Conservation (phyloP, 2,113 vertebrate genomes). For the Lepus timidus region DNA sequence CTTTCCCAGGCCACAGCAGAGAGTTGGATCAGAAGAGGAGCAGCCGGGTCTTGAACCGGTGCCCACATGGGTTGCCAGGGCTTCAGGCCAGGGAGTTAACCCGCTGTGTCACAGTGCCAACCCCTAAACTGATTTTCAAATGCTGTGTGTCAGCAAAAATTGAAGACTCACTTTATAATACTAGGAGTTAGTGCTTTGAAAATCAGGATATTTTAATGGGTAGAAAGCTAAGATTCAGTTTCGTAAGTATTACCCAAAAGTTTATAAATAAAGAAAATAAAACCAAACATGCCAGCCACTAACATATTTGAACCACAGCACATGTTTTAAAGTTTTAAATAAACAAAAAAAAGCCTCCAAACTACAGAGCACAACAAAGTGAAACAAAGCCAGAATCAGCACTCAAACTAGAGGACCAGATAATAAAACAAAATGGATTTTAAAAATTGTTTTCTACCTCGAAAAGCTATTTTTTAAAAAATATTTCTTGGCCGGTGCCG, state of each 20-base stretch:
- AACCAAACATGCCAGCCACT: background rate
- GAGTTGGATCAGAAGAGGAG: too few relatives aligned
- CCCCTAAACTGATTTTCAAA: too few relatives aligned
- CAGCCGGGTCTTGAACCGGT: too few relatives aligned
- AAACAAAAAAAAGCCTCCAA: background rate
- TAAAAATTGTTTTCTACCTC: slow-evolving; percentile 51
- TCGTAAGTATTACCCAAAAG: background rate
- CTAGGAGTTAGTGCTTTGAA: slow-evolving; percentile 40
- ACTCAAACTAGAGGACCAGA: background rate
- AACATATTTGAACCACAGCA: background rate
- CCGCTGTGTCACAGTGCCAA: too few relatives aligned
- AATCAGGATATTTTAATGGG: slow-evolving; percentile 33
- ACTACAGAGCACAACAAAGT: background rate
- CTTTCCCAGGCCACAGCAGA: too few relatives aligned
- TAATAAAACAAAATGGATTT: slow-evolving; percentile 27
- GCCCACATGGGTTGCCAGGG: too few relatives aligned
- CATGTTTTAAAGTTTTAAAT: background rate
- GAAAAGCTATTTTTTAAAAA: background rate
- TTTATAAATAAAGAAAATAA: slow-evolving; percentile 50
- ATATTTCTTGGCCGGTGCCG: too few relatives aligned
- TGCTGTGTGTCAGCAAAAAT: too few relatives aligned
- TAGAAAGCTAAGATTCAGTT: slow-evolving; percentile 43
- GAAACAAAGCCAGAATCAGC: slow-evolving; percentile 43
- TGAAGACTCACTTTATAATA: slow-evolving; percentile 17
- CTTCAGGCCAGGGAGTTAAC: too few relatives aligned